Evolutionary conservation across 2,888 invertebrate genomes (phyloP).

Genomic region (Plebejus argus): DNA sequence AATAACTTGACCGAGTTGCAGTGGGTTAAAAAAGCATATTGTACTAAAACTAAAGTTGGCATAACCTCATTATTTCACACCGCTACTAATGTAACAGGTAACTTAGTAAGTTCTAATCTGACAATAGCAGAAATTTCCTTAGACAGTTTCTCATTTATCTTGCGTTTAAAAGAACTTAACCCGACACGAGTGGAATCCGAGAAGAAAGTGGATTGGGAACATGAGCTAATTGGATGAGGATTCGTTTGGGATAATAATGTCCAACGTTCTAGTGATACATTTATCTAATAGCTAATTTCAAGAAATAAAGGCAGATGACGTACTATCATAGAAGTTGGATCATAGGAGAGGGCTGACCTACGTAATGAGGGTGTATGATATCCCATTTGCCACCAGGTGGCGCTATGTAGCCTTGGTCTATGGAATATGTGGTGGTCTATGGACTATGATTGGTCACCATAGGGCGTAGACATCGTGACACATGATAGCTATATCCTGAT

Average conservation of each 20-base stretch:
- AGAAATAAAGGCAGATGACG: too few relatives aligned
- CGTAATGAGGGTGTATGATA: too few relatives aligned
- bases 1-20: too few relatives aligned
- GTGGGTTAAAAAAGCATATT: not conserved
- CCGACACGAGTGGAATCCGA: conserved; percentile 40
- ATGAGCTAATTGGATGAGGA: conserved; percentile 45
- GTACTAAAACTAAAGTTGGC: not conserved
- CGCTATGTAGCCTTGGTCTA: too few relatives aligned
- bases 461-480: too few relatives aligned
- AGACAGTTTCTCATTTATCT: conserved; percentile 43
- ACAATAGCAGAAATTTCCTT: conserved; percentile 37
- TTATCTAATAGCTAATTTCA: too few relatives aligned
- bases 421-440: too few relatives aligned
- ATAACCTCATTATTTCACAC: not conserved
- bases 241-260: conserved; percentile 37
- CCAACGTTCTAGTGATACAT: not conserved
- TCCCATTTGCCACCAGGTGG: too few relatives aligned
- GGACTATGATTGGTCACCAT: too few relatives aligned
- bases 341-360: too few relatives aligned
- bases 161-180: conserved; percentile 41
- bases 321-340: too few relatives aligned
- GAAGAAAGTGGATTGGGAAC: conserved; percentile 45
- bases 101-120: conserved; percentile 34
- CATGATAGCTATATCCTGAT: too few relatives aligned
- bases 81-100: conserved; percentile 1